These are phyloP conservation scores for Diaprepes abbreviatus DNA, from an alignment of 2,888 invertebrate species.

Conservation along the genomic window DNA sequence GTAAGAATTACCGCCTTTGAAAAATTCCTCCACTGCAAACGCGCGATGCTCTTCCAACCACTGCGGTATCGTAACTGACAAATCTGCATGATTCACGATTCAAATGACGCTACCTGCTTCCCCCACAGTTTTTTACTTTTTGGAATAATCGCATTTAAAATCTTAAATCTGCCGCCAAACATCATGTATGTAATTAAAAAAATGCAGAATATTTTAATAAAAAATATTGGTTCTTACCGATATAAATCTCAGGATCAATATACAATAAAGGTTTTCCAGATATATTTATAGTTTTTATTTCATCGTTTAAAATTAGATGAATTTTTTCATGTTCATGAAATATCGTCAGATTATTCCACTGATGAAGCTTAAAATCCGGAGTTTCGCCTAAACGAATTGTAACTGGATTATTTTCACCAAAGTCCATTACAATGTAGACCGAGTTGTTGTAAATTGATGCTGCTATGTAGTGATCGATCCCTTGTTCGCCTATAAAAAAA, in stretches of 20 bases:
- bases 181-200: too few relatives aligned
- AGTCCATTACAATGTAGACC: constrained; percentile 88
- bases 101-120: too few relatives aligned
- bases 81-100: too few relatives aligned
- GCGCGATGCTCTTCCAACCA: too few relatives aligned
- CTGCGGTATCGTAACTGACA: too few relatives aligned
- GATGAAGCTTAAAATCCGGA: constrained; percentile 75
- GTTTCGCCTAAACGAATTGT: constrained; percentile 75
- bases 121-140: too few relatives aligned
- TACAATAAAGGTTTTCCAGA: constrained; percentile 83
- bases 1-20: too few relatives aligned
- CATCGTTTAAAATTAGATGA: constrained; percentile 82
- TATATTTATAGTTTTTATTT: constrained; percentile 78
- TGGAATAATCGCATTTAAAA: too few relatives aligned
- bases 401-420: constrained; percentile 85
- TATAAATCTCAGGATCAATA: constrained; percentile 94
- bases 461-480: constrained; percentile 91
- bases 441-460: constrained; percentile 87
- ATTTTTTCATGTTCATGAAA: constrained; percentile 82
- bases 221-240: constrained; percentile 75
- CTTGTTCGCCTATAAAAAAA: constrained; percentile 76
- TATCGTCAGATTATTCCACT: constrained; percentile 93
- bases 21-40: too few relatives aligned
- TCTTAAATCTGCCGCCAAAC: too few relatives aligned
- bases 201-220: too few relatives aligned